Evolutionary conservation across 2,113 vertebrate genomes (phyloP), one percentile per base, ranked within the genome.

Genomic region (Ornithorhynchus anatinus): DNA sequence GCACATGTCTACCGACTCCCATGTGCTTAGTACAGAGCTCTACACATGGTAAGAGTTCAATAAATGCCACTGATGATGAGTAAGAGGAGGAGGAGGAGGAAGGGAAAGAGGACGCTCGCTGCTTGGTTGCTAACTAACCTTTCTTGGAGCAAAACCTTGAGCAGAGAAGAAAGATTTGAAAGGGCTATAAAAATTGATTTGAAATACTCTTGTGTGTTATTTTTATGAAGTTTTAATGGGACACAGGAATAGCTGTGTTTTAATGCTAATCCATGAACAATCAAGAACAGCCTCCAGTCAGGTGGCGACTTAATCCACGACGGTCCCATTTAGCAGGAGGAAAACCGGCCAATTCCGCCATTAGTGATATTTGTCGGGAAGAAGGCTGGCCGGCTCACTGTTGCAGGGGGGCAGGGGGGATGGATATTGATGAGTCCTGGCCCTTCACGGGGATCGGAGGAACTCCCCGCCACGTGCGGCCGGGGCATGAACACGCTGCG

Each of bases 381-480:
- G 25, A 36, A 29, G 25, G 65, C 25, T 40, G 3, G 20, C n/a
- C n/a, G n/a, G 31, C 62, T 23, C 22, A 58, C 25, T 35, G 42
- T 39, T 69, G 67, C 67, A 17, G 3, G 31, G 69, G 51, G 57
- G 33, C 50, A 56, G 52, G 20, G 59, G 12, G n/a, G n/a, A n/a
- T n/a, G n/a, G 69, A 65, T 32, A 58, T 51, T 77, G 77, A 79
- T 76, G 75, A 79, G 62, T 77, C 37, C 43, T 72, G 62, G 38
- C 39, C 5, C 69, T 59, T 59, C 57, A 36, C 66, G 72, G 59
- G 10, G 52, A 52, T 44, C 47, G 32, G 50, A 39, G 78, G 45
- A n/a, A n/a, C n/a, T n/a, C n/a, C n/a, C n/a, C n/a, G n/a, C n/a
- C n/a, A n/a, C n/a, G n/a, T n/a, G n/a, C n/a, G n/a, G n/a, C n/a